Evolutionary conservation across 2,113 vertebrate species (phyloP), one percentile per base, ranked within the genome.

Genomic region (Brachypteracias leptosomus): DNA sequence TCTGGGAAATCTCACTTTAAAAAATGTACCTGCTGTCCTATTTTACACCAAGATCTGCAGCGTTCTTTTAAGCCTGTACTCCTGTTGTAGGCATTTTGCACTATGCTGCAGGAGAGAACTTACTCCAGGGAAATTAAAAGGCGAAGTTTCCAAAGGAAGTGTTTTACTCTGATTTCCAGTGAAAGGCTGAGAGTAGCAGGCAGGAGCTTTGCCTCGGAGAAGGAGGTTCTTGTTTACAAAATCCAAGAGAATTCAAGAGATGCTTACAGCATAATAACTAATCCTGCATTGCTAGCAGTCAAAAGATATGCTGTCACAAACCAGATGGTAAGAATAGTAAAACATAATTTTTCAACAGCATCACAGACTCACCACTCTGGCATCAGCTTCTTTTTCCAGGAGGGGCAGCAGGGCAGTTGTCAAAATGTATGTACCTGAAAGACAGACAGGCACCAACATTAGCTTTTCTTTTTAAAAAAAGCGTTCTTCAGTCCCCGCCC

Each of bases 401-500:
- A 97, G 95, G 16, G 98, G 98, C 55, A 99, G 95, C 89, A 99
- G 81, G 4, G 98, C 98, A 65, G 96, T 97, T 54, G 98, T 99
- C 68, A 99, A 97, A 96, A 99, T 95, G 71, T 98, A 99, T 0
- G 98, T 98, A 49, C 99, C 99, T 99, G 88, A 68, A 54, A 83
- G 38, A 93, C 22, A 90, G 9, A 61, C 5, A 88, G 38, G 47
- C 11, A 68, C 13, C 10, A 75, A 35, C 14, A 16, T 52, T 36
- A 83, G 71, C 18, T 42, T 58, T 11, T 31, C 42, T 29, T 51
- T 82, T 25, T 4, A 40, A 54, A 87, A 54, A 89, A 90, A 76
- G 35, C 1, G 12, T 66, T 76, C 17, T 82, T 68, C n/a, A 61
- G 42, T 70, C 47, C 46, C 40, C 35, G 29, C 13, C 8, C 24